Evolutionary conservation across 2,113 vertebrate species (phyloP), one percentile per base, ranked within the genome.

Genomic region (Plestiodon gilberti): DNA sequence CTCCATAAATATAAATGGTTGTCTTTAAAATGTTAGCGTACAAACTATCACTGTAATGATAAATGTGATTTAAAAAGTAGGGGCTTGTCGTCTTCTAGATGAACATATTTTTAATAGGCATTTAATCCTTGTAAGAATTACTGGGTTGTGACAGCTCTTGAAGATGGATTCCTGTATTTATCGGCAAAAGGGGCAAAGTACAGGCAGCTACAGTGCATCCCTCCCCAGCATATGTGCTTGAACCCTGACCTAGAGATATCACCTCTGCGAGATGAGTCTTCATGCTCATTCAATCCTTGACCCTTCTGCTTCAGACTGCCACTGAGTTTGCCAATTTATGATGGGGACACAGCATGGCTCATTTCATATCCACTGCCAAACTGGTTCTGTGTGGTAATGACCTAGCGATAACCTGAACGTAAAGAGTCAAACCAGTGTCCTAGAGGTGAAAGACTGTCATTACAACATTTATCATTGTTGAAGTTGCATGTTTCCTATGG

Each of bases 81-180:
- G 81, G 83, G 18, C 78, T 76, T 87, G 65, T 90, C 87, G 76
- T 93, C 28, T 86, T 89, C 77, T 81, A 88, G 91, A 91, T 92
- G 67, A 90, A 91, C 86, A 76, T 85, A 81, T 90, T 95, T 93
- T 90, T 91, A 95, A 94, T 94, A 88, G 91, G 82, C 82, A 88
- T 85, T 93, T 92, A 94, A 92, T 95, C 90, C 90, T 93, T 86
- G 71, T 85, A 92, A 89, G 76, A 84, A 82, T 70, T 92, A 82
- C 76, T 92, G 81, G 84, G 20, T 61, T 81, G 86, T 91, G 92
- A 93, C 93, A 94, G 89, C 78, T 20, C 23, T 87, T 75, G 69
- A 90, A 87, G 89, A 94, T 94, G 78, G 90, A 94, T 94, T 90
- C 85, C 61, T 87, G 57, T 82, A 83, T 93, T 93, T 95, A 94